Conservation (phyloP, 2,888 invertebrate species). For the Aspidiotus rigidus region DNA sequence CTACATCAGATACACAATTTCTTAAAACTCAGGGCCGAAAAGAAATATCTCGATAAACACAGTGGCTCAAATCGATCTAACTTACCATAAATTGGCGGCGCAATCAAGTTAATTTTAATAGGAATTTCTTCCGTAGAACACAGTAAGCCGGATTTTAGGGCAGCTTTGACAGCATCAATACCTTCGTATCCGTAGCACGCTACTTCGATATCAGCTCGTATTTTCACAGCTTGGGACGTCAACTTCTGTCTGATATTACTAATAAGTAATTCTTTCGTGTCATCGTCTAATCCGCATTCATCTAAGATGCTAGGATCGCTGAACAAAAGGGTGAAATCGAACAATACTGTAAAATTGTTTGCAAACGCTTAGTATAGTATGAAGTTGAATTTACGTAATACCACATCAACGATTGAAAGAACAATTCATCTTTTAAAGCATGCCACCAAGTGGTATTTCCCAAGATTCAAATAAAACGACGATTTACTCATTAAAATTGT, state of each 20-base stretch:
- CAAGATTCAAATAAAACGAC: too few relatives aligned
- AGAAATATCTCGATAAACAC: background rate
- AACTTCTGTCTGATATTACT: slow-evolving; percentile 91
- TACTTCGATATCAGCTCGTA: slow-evolving; percentile 85
- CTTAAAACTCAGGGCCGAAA: background rate
- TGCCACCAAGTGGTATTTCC: too few relatives aligned
- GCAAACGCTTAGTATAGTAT: too few relatives aligned
- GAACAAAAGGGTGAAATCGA: slow-evolving; percentile 40
- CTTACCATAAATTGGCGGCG: slow-evolving; percentile 87
- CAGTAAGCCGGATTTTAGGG: slow-evolving; percentile 79
- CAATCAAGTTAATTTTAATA: slow-evolving; percentile 97
- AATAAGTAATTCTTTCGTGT: slow-evolving; percentile 82
- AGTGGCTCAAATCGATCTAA: slow-evolving; percentile 28
- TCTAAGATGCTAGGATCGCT: slow-evolving; percentile 91
- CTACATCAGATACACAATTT: too few relatives aligned
- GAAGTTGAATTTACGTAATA: too few relatives aligned
- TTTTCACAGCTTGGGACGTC: slow-evolving; percentile 95
- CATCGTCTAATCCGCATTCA: slow-evolving; percentile 87
- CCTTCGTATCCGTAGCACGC: slow-evolving; percentile 96
- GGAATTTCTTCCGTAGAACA: slow-evolving; percentile 88
- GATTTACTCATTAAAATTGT: too few relatives aligned
- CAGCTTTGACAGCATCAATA: slow-evolving; percentile 94
- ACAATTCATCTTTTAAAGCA: too few relatives aligned
- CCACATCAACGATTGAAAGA: too few relatives aligned
- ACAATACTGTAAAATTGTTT: background rate